These are phyloP conservation scores for Thymelicus acteon DNA, from an alignment of 2,888 invertebrate species.

Conservation along the genomic window DNA sequence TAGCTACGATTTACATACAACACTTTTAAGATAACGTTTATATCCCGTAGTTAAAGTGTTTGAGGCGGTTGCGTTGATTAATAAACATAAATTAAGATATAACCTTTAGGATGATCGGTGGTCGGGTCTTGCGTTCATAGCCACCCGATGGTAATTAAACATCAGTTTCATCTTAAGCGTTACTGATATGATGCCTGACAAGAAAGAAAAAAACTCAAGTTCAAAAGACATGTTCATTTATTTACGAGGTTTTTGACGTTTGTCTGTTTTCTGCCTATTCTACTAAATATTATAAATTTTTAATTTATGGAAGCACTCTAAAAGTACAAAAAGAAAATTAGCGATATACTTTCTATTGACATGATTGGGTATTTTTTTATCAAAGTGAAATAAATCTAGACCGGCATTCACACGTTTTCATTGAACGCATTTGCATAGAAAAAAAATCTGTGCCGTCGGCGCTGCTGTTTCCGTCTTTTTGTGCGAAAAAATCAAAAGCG, in stretches of 20 bases:
- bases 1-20: slow-evolving; percentile 3
- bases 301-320: too few relatives aligned
- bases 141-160: too few relatives aligned
- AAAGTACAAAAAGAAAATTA: too few relatives aligned
- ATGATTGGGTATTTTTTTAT: background rate
- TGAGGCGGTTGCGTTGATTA: background rate
- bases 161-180: too few relatives aligned
- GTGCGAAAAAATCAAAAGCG: slow-evolving; percentile 21
- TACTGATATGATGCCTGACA: too few relatives aligned
- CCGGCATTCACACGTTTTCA: background rate
- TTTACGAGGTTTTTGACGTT: too few relatives aligned
- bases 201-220: too few relatives aligned
- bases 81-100: background rate
- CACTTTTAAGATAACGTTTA: slow-evolving; percentile 45
- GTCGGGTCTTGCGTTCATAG: too few relatives aligned
- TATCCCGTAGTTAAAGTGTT: too few relatives aligned
- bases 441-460: background rate
- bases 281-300: too few relatives aligned
- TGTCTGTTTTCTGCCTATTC: too few relatives aligned
- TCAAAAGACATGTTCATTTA: too few relatives aligned
- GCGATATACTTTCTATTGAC: background rate
- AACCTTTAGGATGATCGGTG: background rate
- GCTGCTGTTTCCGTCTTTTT: slow-evolving; percentile 11
- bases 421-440: background rate
- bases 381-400: background rate